Evolutionary conservation across 2,113 vertebrate genomes (phyloP).

Genomic region (Otocyon megalotis): DNA sequence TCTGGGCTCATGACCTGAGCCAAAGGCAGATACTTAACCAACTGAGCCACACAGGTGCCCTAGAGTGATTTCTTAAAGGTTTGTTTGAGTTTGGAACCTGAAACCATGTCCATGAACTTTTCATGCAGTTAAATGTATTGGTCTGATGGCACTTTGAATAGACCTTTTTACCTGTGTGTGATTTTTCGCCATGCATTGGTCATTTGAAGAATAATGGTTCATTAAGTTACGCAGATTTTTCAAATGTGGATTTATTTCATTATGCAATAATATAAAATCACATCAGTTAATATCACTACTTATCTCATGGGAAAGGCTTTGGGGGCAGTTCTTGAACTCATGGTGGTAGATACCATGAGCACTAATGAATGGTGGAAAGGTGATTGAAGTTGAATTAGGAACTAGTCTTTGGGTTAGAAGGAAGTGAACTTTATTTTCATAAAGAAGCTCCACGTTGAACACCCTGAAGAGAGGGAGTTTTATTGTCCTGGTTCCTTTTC

Average conservation of each 20-base stretch:
- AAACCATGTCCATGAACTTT: background rate
- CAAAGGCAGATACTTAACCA: too few relatives aligned
- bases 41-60: too few relatives aligned
- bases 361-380: background rate
- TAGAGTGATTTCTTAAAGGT: background rate
- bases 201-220: slow-evolving; percentile 13
- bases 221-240: slow-evolving; percentile 19
- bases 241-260: background rate
- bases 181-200: background rate
- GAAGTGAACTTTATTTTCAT: slow-evolving; percentile 49
- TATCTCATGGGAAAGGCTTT: background rate
- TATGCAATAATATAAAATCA: background rate
- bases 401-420: slow-evolving; percentile 5
- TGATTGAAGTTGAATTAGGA: slow-evolving; percentile 32
- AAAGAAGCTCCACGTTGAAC: slow-evolving; percentile 32
- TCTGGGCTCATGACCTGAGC: too few relatives aligned
- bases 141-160: background rate
- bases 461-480: background rate
- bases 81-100: slow-evolving; percentile 33
- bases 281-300: background rate
- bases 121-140: background rate
- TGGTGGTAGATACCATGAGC: background rate
- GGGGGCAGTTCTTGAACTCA: background rate
- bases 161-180: background rate
- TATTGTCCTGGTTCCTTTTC: slow-evolving; percentile 43